Evolutionary conservation across 2,888 invertebrate genomes (phyloP).

Genomic region (Endomychus coccineus): DNA sequence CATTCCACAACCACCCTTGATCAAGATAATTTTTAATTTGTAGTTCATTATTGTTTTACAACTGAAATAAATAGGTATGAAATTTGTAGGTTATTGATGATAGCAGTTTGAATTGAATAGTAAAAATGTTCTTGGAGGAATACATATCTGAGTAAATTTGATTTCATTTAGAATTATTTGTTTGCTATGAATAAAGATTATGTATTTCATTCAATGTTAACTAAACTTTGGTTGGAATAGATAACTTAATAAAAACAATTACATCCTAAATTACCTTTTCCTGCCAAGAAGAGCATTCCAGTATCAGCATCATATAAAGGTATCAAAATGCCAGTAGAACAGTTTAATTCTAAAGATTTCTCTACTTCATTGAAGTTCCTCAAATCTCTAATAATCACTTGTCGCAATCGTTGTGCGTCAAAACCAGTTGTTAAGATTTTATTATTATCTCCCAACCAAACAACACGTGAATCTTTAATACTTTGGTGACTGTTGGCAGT

Average conservation of each 20-base stretch:
- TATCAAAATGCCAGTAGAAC: conserved; percentile 85
- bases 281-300: conserved; percentile 89
- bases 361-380: conserved; percentile 71
- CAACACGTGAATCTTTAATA: conserved; percentile 83
- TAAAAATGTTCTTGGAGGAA: too few species aligned
- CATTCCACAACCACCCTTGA: too few species aligned
- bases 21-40: too few species aligned
- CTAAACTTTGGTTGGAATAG: background rate
- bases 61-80: too few species aligned
- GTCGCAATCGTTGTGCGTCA: conserved; percentile 76
- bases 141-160: too few species aligned
- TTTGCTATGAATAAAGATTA: too few species aligned
- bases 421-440: conserved; percentile 86
- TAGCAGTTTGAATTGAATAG: too few species aligned
- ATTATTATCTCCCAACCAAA: conserved; percentile 83
- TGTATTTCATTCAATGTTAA: too few species aligned
- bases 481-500: conserved; percentile 76
- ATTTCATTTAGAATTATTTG: too few species aligned
- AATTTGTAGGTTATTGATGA: too few species aligned
- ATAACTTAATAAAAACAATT: conserved; percentile 1
- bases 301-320: conserved; percentile 91
- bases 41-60: too few species aligned
- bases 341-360: conserved; percentile 73
- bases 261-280: conserved; percentile 56
- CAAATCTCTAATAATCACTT: conserved; percentile 82